A percentile compares a stretch with the other conserved stretches of the same genome.
Conservation (phyloP, 2,888 invertebrate genomes). For the Meta bourneti region DNA sequence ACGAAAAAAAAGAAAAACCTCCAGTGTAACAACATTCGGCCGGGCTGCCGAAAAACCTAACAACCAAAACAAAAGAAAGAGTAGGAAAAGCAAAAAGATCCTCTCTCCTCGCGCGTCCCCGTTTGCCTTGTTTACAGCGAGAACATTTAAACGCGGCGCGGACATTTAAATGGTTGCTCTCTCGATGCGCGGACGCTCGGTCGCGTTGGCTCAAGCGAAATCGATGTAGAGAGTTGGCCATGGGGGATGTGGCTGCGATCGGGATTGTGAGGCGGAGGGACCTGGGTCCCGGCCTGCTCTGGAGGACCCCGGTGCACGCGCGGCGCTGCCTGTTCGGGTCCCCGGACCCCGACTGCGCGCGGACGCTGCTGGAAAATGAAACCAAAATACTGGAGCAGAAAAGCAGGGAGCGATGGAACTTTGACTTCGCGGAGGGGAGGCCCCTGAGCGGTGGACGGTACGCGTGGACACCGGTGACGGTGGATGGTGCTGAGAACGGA, state of each 20-base stretch:
- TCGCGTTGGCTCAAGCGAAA: not conserved
- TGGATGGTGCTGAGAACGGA: not conserved
- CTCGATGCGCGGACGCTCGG: conserved; percentile 33
- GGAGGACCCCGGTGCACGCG: not conserved
- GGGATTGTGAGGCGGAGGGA: conserved; percentile 13
- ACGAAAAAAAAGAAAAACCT: conserved; percentile 42
- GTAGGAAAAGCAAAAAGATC: conserved; percentile 28
- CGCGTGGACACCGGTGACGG: conserved; percentile 38
- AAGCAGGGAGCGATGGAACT: conserved; percentile 58
- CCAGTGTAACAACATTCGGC: conserved; percentile 67
- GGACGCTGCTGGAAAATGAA: conserved; percentile 24
- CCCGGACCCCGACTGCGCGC: conserved; percentile 32
- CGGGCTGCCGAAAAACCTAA: conserved; percentile 36
- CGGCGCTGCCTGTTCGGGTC: conserved; percentile 57
- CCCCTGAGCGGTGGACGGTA: conserved; percentile 61
- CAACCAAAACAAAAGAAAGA: conserved; percentile 31
- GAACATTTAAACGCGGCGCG: conserved; percentile 13
- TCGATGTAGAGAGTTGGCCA: conserved; percentile 6
- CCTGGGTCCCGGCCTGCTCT: not conserved
- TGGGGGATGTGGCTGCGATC: conserved; percentile 68
- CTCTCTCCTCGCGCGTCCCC: conserved; percentile 21
- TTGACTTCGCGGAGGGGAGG: conserved; percentile 64
- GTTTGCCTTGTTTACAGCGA: conserved; percentile 64
- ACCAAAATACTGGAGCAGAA: not conserved
- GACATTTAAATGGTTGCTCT: conserved; percentile 59